Conservation (phyloP, 1,140 invertebrate genomes). For the Lordiphosa stackelbergi region DNA sequence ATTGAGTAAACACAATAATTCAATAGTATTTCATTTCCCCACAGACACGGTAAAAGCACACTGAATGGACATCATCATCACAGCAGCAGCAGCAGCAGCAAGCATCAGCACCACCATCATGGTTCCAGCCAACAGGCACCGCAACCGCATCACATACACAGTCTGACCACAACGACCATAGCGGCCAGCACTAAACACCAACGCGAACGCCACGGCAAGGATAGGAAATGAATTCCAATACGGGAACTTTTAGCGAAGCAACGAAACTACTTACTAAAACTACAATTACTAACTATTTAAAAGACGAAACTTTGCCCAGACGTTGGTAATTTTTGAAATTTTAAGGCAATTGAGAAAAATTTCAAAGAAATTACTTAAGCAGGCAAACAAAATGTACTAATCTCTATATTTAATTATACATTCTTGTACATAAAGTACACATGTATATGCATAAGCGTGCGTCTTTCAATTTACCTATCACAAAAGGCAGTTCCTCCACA, state of each 20-base stretch:
- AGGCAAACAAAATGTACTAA: constrained; percentile 24
- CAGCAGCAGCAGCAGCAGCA: constrained; percentile 37
- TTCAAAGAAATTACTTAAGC: constrained; percentile 58
- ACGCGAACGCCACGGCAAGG: constrained; percentile 65
- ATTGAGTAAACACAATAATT: constrained; percentile 10
- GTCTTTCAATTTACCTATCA: neutral
- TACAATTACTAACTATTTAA: constrained; percentile 34
- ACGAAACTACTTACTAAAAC: constrained; percentile 49
- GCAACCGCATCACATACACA: constrained; percentile 54
- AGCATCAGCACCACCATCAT: constrained; percentile 32
- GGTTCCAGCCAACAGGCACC: constrained; percentile 33
- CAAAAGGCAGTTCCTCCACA: constrained; percentile 60
- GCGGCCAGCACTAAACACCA: constrained; percentile 49
- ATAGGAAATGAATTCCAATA: constrained; percentile 49
- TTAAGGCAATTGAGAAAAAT: constrained; percentile 51
- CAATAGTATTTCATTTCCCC: constrained; percentile 4
- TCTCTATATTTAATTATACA: constrained; percentile 12
- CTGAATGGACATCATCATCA: constrained; percentile 59
- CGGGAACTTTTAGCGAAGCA: constrained; percentile 26
- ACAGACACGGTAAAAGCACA: constrained; percentile 73
- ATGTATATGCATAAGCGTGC: constrained; percentile 1
- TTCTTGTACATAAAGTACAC: neutral
- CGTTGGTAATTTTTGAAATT: constrained; percentile 68
- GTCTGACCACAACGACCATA: constrained; percentile 58
- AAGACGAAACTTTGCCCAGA: constrained; percentile 20